Base-by-base conservation (phyloP, 1,140 invertebrate genomes). In the Tetramorium alpestre region DNA sequence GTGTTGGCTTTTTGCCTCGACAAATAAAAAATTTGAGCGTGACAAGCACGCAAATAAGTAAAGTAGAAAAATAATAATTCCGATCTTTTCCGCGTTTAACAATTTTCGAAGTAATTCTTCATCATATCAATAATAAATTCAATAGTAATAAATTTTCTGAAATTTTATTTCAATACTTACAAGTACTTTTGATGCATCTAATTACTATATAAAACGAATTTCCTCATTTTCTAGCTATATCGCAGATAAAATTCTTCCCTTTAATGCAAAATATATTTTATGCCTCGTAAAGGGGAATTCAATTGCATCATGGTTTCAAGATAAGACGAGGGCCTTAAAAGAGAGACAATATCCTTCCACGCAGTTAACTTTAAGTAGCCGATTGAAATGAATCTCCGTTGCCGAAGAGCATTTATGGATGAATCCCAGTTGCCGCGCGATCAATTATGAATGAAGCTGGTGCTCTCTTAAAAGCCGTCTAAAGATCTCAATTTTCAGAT, bases 331-430 rank as follows among this genome's bases (percentile, higher is more conserved):
- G 41, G 22, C 5, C 38, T 82, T 56, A 82, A 67, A 80, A 44
- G 65, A 81, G 62, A 81, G 78, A 81, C 49, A 82, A 82, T 82
- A 82, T 10, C 49, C 65, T 82, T 82, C 67, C 78, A n/a, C 78
- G 78, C 78, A 41, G 78, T 82, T 70, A 70, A 82, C 49, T 82
- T 82, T 72, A 82, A 82, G 78, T 82, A 82, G 65, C 65, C 65
- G 78, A 82, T 72, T 72, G 65, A 72, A 82, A 82, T 70, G 78
- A 82, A 82, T 82, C 78, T 72, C 28, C 56, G 49, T 72, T 49
- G 38, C 49, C 78, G 38, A 81, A 18, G 65, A 82, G 65, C 78
- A 70, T 82, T 58, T 56, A 56, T 70, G 49, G 78, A 82, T 72
- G 51, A 82, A 82, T 82, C 22, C 49, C 33, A 47, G n/a, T 81